Percentiles rank a stretch among this genome's conserved stretches.
Conservation (phyloP, 1,140 invertebrate genomes). For the Hypothenemus hampei region DNA sequence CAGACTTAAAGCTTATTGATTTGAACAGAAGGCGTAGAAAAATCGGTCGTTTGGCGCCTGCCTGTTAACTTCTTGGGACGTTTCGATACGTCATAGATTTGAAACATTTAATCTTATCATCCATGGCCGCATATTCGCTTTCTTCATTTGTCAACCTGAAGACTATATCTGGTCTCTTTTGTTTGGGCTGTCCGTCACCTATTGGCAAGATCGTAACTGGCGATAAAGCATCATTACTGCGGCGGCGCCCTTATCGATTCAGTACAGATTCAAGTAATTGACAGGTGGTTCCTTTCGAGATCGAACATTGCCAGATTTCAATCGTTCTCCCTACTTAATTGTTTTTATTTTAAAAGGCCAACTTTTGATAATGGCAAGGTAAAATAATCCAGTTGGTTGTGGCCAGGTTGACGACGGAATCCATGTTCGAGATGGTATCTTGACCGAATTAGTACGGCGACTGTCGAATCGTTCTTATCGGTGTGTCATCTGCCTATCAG, state of each 20-base stretch:
- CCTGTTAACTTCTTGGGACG: background rate
- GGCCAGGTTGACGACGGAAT: constrained; percentile 3
- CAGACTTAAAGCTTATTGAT: too few species aligned
- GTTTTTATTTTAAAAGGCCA: background rate
- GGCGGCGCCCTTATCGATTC: background rate
- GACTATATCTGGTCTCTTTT: background rate
- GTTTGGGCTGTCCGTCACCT: constrained; percentile 2
- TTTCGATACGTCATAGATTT: too few species aligned
- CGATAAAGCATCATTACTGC: constrained; percentile 4
- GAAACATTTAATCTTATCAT: too few species aligned
- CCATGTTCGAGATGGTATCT: constrained; percentile 14
- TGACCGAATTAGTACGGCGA: constrained; percentile 18
- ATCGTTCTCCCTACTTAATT: background rate
- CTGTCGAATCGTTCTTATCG: constrained; percentile 17
- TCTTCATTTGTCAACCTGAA: constrained; percentile 4
- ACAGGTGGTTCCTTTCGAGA: background rate
- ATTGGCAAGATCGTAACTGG: constrained; percentile 1
- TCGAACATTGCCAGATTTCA: background rate
- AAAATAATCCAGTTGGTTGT: background rate
- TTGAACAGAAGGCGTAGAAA: too few species aligned
- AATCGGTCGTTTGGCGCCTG: too few species aligned
- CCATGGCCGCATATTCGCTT: too few species aligned
- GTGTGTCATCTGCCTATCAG: constrained; percentile 17
- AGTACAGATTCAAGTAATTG: background rate
- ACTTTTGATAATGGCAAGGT: background rate